Conservation (phyloP, 2,113 vertebrate species). For the Gallinago undulata region DNA sequence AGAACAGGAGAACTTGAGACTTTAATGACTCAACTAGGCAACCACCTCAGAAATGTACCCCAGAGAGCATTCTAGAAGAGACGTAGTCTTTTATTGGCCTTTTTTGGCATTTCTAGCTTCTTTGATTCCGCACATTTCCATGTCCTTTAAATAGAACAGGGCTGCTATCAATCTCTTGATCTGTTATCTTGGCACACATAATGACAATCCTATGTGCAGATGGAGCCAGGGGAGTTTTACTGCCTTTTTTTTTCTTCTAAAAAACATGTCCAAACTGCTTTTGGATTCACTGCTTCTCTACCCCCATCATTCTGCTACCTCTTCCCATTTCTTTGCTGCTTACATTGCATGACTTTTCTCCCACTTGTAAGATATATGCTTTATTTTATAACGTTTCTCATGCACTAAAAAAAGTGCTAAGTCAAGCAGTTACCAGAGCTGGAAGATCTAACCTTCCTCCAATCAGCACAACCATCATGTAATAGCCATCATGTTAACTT, state of each 20-base stretch:
- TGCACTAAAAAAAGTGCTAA: constrained; percentile 63
- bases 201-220: neutral
- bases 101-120: neutral
- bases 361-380: neutral
- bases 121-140: neutral
- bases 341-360: constrained; percentile 1
- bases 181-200: neutral
- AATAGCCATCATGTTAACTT: constrained; percentile 61
- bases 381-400: constrained; percentile 58
- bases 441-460: constrained; percentile 35
- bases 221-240: neutral
- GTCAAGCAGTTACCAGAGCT: constrained; percentile 47
- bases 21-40: neutral
- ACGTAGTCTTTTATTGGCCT: neutral
- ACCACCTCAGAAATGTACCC: neutral
- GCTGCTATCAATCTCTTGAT: constrained; percentile 10
- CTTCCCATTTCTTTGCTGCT: constrained; percentile 19
- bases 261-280: neutral
- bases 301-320: neutral
- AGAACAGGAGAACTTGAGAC: neutral
- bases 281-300: neutral
- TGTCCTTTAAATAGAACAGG: constrained; percentile 3
- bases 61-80: neutral
- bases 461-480: constrained; percentile 1
- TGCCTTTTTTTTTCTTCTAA: neutral